A percentile compares a stretch with the other conserved stretches of the same genome.
These are phyloP conservation scores for Girardia tigrina DNA, from an alignment of 2,888 invertebrate genomes.

Conservation along the genomic window DNA sequence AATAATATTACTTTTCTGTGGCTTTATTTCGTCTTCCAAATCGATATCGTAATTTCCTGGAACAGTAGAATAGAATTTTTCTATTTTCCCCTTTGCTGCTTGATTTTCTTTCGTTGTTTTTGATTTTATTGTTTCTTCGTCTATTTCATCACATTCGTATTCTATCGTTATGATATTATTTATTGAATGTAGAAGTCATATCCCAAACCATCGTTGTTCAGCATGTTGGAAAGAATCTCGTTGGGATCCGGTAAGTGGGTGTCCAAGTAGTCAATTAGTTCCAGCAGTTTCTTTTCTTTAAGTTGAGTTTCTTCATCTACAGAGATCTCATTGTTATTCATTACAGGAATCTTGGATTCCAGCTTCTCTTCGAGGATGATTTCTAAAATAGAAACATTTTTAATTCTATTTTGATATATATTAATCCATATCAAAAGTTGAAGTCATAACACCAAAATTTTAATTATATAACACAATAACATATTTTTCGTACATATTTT, in stretches of 20 bases:
- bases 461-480: no score
- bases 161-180: no score
- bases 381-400: neutral
- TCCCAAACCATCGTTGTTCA: neutral
- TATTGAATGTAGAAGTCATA: no score
- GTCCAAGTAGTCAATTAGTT: neutral
- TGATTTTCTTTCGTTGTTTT: neutral
- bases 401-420: neutral
- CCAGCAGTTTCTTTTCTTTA: neutral
- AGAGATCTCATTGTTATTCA: neutral
- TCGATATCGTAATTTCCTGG: neutral
- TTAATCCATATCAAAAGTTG: no score
- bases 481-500: no score
- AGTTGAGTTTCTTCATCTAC: neutral
- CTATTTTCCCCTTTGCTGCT: neutral
- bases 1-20: constrained; percentile 16
- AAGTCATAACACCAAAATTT: no score
- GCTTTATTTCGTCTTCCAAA: constrained; percentile 12
- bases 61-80: neutral
- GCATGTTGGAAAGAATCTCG: neutral
- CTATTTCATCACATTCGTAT: neutral
- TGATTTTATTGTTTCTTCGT: neutral
- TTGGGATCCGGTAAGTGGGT: neutral
- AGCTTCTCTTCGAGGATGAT: neutral
- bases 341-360: neutral